Conservation (phyloP, 2,797 vertebrate genomes). For the Sorex maritimensis region DNA sequence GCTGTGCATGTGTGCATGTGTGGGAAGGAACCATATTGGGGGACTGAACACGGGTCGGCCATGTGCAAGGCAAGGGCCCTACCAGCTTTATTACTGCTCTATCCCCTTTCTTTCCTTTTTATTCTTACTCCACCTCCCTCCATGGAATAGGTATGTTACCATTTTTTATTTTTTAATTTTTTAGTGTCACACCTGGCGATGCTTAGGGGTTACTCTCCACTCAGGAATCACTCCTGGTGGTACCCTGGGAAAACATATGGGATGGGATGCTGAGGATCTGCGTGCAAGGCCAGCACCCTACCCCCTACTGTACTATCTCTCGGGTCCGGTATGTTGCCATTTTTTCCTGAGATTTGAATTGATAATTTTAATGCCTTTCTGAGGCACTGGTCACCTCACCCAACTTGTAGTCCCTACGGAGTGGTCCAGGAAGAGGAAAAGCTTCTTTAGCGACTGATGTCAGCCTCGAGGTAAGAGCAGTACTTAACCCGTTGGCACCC, state of each 20-base stretch:
- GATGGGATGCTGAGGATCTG: no score
- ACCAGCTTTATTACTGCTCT: no score
- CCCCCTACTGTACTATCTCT: no score
- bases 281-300: no score
- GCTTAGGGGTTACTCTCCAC: no score
- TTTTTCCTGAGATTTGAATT: conserved; percentile 63
- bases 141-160: neutral
- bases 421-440: conserved; percentile 50
- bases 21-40: no score
- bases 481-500: neutral
- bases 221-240: no score
- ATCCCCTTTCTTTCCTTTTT: neutral
- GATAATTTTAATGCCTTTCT: conserved; percentile 63
- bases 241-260: no score
- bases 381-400: conserved; percentile 53
- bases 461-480: neutral
- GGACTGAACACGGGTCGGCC: no score
- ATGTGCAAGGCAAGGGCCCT: no score
- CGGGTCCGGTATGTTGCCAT: neutral
- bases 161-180: neutral
- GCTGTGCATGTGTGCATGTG: no score
- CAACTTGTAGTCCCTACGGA: conserved; percentile 15
- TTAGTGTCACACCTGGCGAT: no score
- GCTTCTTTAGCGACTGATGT: conserved; percentile 57
- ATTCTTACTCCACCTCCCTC: neutral